phyloP scores from a whole-genome alignment of 2,797 vertebrate species.

The Channa striata region DNA sequence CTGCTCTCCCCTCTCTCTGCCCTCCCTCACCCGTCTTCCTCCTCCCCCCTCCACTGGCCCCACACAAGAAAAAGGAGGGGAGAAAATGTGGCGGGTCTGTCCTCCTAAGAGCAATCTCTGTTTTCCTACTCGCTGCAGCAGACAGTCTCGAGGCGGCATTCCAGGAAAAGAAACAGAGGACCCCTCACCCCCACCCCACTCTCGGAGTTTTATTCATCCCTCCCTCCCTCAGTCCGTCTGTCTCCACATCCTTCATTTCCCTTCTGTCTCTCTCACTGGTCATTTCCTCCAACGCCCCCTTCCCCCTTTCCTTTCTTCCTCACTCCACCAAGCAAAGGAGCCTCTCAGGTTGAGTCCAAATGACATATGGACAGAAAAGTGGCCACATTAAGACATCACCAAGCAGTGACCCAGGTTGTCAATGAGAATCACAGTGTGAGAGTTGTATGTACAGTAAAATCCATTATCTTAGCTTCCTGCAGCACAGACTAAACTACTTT shows the following conservation, averaged over 20 bases:
- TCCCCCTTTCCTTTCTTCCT: constrained; percentile 44
- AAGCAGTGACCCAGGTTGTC: neutral
- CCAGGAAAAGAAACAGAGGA: constrained; percentile 78
- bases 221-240: constrained; percentile 49
- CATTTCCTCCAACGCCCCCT: constrained; percentile 59
- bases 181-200: constrained; percentile 64
- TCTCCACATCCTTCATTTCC: constrained; percentile 78
- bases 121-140: constrained; percentile 73
- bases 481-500: constrained; percentile 49
- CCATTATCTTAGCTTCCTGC: constrained; percentile 29
- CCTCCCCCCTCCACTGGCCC: constrained; percentile 48
- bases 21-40: constrained; percentile 21
- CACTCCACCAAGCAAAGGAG: constrained; percentile 37
- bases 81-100: constrained; percentile 76
- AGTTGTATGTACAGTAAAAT: constrained; percentile 39
- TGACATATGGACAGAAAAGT: constrained; percentile 25
- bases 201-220: constrained; percentile 48
- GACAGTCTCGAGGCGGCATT: constrained; percentile 76
- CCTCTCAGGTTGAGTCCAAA: constrained; percentile 45
- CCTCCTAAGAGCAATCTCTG: constrained; percentile 76
- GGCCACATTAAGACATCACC: constrained; percentile 3
- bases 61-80: constrained; percentile 38
- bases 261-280: constrained; percentile 69
- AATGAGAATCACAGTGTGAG: constrained; percentile 9
- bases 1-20: constrained; percentile 38